Evolutionary conservation across 2,888 invertebrate genomes (phyloP), one percentile per base, ranked within the genome.

Genomic region (Patella caerulea): DNA sequence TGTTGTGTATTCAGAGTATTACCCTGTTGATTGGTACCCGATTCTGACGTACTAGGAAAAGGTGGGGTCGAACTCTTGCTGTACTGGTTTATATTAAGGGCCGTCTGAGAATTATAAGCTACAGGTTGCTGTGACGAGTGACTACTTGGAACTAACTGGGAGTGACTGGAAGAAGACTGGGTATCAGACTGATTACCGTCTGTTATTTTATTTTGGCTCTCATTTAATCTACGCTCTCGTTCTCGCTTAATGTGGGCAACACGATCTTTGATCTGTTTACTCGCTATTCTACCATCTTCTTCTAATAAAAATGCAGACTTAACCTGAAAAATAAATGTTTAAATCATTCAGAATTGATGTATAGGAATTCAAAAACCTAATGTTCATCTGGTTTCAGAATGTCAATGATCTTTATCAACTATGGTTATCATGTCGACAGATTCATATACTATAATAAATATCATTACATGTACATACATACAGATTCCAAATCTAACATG

Each of bases 301-400:
- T 98, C 98, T 90, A 96, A 96, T 88, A 98, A 96, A 89, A 98
- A 95, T 59, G 97, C 97, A 45, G 97, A 96, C 90, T 97, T 97
- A 59, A 96, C 96, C 94, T 94, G 83, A 81, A 69, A 59, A 55
- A 45, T 45, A 45, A 9, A 45, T 45, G 45, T 9, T 9, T 9
- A 45, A 45, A 45, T 45, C 45, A 45, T 45, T 45, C 45, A 45
- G 7, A 45, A 45, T 0, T 9, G 45, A 45, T 9, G 45, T 45
- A 9, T 45, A 7, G 9, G 7, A 45, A 9, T 45, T 45, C 9
- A 45, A 45, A 45, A 45, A 0, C 7, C 45, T 45, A 71, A 14
- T 71, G 24, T 71, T 71, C 34, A n/a, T 71, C 29, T n/a, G 4
- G 15, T 34, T 15, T n/a, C 5, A 71, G 15, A 71, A 71, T 15